These are phyloP conservation scores for Gymnocheta viridis DNA, from an alignment of 2,888 invertebrate species.

Conservation along the genomic window DNA sequence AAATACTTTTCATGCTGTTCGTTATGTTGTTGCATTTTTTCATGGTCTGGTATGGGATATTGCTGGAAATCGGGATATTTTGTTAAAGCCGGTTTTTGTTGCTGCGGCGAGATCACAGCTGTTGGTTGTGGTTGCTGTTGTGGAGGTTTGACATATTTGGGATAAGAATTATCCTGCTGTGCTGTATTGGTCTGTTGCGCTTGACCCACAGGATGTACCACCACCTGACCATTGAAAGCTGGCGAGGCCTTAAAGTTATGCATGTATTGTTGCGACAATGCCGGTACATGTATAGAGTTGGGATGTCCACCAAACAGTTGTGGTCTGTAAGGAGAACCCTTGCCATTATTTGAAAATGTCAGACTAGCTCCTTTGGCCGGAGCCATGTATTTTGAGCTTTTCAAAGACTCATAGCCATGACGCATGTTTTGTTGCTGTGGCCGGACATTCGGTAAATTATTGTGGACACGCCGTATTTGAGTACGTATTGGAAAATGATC, in stretches of 20 bases:
- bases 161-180: conserved; percentile 53
- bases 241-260: conserved; percentile 79
- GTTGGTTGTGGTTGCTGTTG: conserved; percentile 48
- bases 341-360: conserved; percentile 72
- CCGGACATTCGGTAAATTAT: conserved; percentile 65
- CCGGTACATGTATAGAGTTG: conserved; percentile 61
- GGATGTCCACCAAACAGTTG: conserved; percentile 59
- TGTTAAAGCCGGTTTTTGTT: conserved; percentile 1
- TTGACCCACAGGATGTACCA: conserved; percentile 71
- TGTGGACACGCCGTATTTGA: conserved; percentile 75
- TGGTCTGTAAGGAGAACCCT: conserved; percentile 70
- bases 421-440: conserved; percentile 65
- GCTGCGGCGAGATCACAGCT: neutral
- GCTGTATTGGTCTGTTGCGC: conserved; percentile 35
- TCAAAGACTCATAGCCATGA: conserved; percentile 70
- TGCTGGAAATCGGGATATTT: conserved; percentile 60
- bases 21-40: conserved; percentile 60
- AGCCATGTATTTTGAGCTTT: conserved; percentile 73
- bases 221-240: conserved; percentile 76
- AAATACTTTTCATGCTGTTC: conserved; percentile 68
- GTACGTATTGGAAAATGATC: conserved; percentile 73
- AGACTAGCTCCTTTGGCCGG: conserved; percentile 74
- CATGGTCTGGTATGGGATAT: conserved; percentile 64
- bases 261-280: conserved; percentile 71
- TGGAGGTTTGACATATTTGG: conserved; percentile 50